Conservation (phyloP, 1,140 invertebrate species). For the Dreissena rostriformis region DNA sequence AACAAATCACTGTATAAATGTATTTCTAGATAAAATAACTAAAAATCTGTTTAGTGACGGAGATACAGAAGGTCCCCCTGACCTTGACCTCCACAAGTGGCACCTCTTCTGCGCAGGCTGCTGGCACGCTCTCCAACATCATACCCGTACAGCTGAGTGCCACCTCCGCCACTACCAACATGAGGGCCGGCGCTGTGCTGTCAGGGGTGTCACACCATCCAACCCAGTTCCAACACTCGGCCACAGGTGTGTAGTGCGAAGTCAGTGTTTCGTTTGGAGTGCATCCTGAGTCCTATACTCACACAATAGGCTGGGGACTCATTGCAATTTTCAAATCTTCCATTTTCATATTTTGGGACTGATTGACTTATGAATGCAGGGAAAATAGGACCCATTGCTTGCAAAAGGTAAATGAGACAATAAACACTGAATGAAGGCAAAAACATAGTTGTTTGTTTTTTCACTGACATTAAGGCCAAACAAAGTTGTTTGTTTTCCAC, state of each 20-base stretch:
- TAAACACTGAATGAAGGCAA: background rate
- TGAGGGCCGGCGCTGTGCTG: constrained; percentile 28
- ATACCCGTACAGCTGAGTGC: constrained; percentile 48
- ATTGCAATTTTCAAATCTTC: background rate
- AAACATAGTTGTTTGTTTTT: background rate
- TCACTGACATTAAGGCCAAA: background rate
- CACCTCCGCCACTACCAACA: constrained; percentile 16
- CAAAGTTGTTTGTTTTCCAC: too few relatives aligned
- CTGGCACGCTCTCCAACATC: constrained; percentile 27
- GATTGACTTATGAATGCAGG: too few relatives aligned
- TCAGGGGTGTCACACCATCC: background rate
- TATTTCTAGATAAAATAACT: too few relatives aligned
- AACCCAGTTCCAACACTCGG: constrained; percentile 33
- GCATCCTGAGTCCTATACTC: constrained; percentile 24
- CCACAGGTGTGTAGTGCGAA: constrained; percentile 3
- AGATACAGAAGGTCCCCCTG: constrained; percentile 41
- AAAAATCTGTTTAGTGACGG: background rate
- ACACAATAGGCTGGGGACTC: background rate
- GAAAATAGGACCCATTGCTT: too few relatives aligned
- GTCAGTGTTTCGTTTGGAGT: background rate
- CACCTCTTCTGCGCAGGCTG: background rate
- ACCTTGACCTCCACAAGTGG: constrained; percentile 26
- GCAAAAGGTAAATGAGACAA: too few relatives aligned
- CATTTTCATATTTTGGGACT: background rate
- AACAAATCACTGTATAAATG: too few relatives aligned